A percentile compares a stretch with the other conserved stretches of the same genome.
Conservation (phyloP, 1,140 invertebrate species). For the Tetramorium alpestre region DNA sequence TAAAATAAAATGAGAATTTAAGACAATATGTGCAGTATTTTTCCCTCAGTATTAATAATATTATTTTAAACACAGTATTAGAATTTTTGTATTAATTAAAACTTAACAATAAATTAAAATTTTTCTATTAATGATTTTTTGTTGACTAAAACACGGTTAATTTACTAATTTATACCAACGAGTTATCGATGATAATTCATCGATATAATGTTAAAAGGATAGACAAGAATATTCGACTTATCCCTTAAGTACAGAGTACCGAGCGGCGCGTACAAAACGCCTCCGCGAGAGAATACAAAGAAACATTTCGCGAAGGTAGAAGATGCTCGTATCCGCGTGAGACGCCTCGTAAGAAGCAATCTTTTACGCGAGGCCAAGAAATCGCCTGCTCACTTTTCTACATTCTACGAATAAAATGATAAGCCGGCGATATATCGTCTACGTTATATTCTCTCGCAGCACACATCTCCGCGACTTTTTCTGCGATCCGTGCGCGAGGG, state of each 20-base stretch:
- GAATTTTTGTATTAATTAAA: neutral
- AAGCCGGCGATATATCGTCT: conserved; percentile 58
- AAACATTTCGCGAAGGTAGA: conserved; percentile 37
- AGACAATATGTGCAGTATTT: neutral
- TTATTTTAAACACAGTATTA: neutral
- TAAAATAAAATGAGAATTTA: conserved; percentile 10
- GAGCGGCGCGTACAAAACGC: conserved; percentile 22
- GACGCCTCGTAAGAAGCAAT: conserved; percentile 52
- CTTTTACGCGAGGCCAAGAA: conserved; percentile 48
- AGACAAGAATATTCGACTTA: conserved; percentile 23
- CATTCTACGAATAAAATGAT: conserved; percentile 59
- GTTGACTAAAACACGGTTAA: neutral
- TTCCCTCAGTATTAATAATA: neutral
- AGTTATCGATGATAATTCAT: conserved; percentile 15
- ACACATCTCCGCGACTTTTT: conserved; percentile 49
- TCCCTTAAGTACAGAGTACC: conserved; percentile 2
- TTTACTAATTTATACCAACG: neutral
- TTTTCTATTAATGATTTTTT: neutral
- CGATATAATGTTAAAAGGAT: neutral
- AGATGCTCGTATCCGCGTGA: conserved; percentile 43
- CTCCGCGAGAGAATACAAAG: conserved; percentile 51
- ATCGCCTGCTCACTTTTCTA: conserved; percentile 56
- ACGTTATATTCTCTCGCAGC: conserved; percentile 51
- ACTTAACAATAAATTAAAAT: neutral
- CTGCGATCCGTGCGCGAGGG: conserved; percentile 12